phyloP scores from a whole-genome alignment of 2,113 vertebrate species.

The Ptilorrhoa leucosticta region DNA sequence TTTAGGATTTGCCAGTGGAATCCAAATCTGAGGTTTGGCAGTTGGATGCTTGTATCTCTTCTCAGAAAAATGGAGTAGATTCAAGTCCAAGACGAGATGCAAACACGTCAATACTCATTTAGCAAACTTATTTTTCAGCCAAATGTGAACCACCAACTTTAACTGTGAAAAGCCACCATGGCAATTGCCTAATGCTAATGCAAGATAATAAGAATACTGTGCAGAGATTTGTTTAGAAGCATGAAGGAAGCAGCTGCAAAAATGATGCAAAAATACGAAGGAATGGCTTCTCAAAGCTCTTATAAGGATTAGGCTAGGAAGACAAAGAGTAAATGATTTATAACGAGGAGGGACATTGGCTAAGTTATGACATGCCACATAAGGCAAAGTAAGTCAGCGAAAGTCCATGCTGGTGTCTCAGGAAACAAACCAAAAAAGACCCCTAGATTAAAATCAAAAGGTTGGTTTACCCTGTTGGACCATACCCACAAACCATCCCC shows the following conservation, averaged over 20 bases:
- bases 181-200: neutral
- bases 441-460: neutral
- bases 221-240: neutral
- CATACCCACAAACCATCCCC: fast-evolving
- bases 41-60: neutral
- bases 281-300: neutral
- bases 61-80: neutral
- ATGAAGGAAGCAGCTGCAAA: neutral
- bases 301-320: neutral
- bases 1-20: neutral
- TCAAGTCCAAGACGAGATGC: neutral
- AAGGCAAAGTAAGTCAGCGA: neutral
- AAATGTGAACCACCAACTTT: neutral
- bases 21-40: neutral
- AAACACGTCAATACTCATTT: neutral
- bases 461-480: neutral
- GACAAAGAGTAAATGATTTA: neutral
- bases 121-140: neutral
- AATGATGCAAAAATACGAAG: neutral
- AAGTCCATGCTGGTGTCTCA: neutral
- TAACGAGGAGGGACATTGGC: neutral
- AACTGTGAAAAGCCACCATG: neutral
- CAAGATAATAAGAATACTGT: neutral
- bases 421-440: neutral
- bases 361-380: neutral